phyloP scores from a whole-genome alignment of 2,113 vertebrate genomes.

The Pseudopipra pipra region DNA sequence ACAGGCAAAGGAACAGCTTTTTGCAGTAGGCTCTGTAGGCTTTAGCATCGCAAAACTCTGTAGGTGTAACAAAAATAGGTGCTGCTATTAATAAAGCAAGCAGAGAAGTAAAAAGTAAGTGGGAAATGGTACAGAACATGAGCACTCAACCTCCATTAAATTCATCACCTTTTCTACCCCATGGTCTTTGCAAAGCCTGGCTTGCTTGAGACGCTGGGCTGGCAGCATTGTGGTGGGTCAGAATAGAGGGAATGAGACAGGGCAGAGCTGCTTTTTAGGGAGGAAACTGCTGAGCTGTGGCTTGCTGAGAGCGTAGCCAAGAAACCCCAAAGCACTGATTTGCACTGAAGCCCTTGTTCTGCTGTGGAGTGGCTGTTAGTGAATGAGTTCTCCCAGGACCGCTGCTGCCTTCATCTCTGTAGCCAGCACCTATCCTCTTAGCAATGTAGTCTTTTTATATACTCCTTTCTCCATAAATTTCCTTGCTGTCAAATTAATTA shows the following conservation, averaged over 20 bases:
- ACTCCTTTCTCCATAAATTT: neutral
- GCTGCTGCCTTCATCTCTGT: neutral
- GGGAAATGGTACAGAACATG: neutral
- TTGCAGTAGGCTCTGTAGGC: neutral
- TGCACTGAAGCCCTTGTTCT: neutral
- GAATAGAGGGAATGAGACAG: neutral
- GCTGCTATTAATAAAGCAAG: neutral
- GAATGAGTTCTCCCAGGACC: neutral
- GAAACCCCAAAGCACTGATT: neutral
- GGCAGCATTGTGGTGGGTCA: neutral
- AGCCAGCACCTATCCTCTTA: neutral
- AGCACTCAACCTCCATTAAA: neutral
- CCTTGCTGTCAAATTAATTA: slow-evolving; percentile 7
- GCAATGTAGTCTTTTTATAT: neutral
- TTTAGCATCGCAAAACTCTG: neutral
- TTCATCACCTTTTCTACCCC: neutral
- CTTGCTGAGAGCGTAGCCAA: neutral
- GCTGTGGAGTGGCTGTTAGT: neutral
- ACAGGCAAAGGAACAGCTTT: neutral
- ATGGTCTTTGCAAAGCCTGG: neutral
- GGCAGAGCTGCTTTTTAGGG: neutral
- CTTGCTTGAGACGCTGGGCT: neutral
- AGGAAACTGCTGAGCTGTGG: neutral
- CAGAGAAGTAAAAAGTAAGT: neutral
- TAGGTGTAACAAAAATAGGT: neutral